Percentiles rank a stretch among this genome's conserved stretches.
phyloP scores from a whole-genome alignment of 2,797 vertebrate species.

The Potorous gilbertii region DNA sequence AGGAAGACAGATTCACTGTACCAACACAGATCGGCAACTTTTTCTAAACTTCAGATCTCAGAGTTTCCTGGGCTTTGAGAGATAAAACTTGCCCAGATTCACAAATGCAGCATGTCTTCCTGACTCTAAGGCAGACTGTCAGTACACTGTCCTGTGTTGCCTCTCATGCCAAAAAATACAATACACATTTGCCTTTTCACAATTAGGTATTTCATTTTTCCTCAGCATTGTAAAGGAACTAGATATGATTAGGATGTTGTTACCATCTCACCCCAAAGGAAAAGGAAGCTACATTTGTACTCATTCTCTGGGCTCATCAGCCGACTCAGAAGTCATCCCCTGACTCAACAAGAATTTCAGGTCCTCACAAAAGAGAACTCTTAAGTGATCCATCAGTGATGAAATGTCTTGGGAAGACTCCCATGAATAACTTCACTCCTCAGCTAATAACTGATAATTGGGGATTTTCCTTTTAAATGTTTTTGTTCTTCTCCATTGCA shows the following conservation, averaged over 20 bases:
- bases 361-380: conserved; percentile 2
- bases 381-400: neutral
- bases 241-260: neutral
- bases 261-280: too few relatives aligned
- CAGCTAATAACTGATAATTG: conserved; percentile 31
- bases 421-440: neutral
- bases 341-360: neutral
- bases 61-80: neutral
- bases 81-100: neutral
- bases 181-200: neutral
- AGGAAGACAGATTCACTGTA: neutral
- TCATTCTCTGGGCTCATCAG: neutral
- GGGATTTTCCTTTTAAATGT: conserved; percentile 20
- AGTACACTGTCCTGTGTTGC: neutral
- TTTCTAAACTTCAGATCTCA: neutral
- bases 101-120: neutral
- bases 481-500: neutral
- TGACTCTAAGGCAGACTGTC: neutral
- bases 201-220: conserved; percentile 26
- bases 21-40: neutral
- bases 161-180: neutral
- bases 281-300: neutral
- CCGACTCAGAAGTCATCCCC: neutral
- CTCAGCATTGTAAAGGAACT: neutral
- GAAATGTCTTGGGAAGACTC: conserved; percentile 8